phyloP scores from a whole-genome alignment of 1,140 invertebrate species.

The Ooceraea biroi region DNA sequence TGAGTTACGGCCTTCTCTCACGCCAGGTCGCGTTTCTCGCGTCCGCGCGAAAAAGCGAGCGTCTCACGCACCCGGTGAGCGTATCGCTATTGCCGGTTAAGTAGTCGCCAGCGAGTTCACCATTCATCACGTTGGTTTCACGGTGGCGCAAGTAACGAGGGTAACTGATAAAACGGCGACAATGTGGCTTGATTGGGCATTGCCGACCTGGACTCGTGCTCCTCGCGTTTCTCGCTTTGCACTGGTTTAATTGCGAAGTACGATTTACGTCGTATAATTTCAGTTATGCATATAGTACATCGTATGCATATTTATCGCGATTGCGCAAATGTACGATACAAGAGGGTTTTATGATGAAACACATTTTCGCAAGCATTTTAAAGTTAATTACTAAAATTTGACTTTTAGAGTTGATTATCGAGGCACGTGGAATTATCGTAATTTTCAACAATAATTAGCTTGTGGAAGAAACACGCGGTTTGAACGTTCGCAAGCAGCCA shows the following conservation, averaged over 20 bases:
- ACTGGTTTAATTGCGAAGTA: not conserved
- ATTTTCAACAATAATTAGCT: not conserved
- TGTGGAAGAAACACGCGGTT: not conserved
- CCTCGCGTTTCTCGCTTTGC: not conserved
- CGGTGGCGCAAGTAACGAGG: not conserved
- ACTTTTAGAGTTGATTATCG: not conserved
- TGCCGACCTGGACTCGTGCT: not conserved
- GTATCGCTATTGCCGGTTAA: constrained; percentile 39
- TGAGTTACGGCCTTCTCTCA: constrained; percentile 69
- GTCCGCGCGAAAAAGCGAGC: constrained; percentile 34
- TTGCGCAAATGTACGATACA: too few species aligned
- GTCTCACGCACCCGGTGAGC: constrained; percentile 36
- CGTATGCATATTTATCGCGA: too few species aligned
- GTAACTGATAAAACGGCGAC: constrained; percentile 17
- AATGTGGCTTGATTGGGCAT: constrained; percentile 4
- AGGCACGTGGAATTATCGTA: too few species aligned
- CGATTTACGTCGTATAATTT: too few species aligned
- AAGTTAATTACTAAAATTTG: not conserved
- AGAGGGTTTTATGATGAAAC: too few species aligned
- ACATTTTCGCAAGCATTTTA: not conserved
- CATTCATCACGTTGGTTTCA: constrained; percentile 11
- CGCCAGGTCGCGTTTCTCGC: constrained; percentile 58
- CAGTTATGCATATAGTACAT: too few species aligned
- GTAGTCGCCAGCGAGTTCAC: constrained; percentile 8
- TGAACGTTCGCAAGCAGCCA: not conserved